A percentile compares a stretch with the other conserved stretches of the same genome.
Conservation (phyloP, 2,888 invertebrate species). For the Ellobium chinense region DNA sequence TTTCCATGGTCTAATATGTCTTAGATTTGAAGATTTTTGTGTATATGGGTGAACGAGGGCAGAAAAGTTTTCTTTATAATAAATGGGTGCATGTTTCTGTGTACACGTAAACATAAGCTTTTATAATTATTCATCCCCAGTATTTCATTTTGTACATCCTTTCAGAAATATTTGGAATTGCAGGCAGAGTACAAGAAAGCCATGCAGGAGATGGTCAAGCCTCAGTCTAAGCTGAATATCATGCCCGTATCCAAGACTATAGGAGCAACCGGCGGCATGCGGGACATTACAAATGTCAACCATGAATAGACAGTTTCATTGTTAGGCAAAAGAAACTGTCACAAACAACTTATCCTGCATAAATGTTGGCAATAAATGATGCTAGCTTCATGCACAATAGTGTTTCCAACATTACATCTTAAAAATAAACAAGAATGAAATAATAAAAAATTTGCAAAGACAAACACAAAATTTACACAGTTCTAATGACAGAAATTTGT, state of each 20-base stretch:
- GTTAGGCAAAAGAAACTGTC: no score
- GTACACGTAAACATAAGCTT: no score
- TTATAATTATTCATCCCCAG: no score
- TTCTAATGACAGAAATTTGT: no score
- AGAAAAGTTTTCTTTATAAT: no score
- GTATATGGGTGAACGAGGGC: not conserved
- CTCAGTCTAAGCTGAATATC: not conserved
- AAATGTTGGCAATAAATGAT: no score
- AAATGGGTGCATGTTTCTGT: no score
- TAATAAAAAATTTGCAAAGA: no score
- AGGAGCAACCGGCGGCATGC: not conserved
- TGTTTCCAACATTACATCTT: not conserved
- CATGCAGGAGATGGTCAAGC: slow-evolving; percentile 3
- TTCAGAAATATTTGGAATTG: slow-evolving; percentile 33
- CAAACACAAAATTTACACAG: no score
- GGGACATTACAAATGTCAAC: slow-evolving; percentile 6
- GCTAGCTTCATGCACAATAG: not conserved
- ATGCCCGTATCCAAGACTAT: not conserved
- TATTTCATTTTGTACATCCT: not conserved
- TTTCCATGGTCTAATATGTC: no score
- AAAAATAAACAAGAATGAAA: no score
- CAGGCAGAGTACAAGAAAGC: slow-evolving; percentile 15
- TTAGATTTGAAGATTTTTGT: not conserved
- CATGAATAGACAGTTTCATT: not conserved
- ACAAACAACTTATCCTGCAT: no score